phyloP scores from a whole-genome alignment of 2,113 vertebrate genomes.

The Romanogobio albipinnatus region DNA sequence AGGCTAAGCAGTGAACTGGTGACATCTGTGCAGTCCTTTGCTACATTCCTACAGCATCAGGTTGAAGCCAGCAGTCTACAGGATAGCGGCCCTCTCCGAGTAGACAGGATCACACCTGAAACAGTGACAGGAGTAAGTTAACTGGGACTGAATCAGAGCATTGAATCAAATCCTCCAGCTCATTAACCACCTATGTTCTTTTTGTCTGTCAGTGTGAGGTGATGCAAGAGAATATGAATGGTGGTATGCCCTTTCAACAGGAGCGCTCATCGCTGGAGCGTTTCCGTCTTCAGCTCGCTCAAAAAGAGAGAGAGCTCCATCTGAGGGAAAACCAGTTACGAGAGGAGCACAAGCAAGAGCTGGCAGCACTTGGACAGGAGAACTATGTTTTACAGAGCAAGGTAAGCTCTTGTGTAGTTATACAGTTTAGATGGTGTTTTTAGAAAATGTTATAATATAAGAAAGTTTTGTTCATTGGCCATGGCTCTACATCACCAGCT shows the following conservation, averaged over 20 bases:
- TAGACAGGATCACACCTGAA: slow-evolving; percentile 14
- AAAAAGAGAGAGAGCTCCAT: slow-evolving; percentile 76
- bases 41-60: slow-evolving; percentile 70
- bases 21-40: slow-evolving; percentile 68
- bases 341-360: slow-evolving; percentile 75
- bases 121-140: slow-evolving; percentile 31
- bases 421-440: neutral
- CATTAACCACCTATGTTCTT: neutral
- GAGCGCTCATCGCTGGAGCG: slow-evolving; percentile 72
- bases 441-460: neutral
- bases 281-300: slow-evolving; percentile 73
- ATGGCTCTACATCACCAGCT: neutral
- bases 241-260: slow-evolving; percentile 49
- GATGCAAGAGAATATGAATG: slow-evolving; percentile 10
- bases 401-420: slow-evolving; percentile 67
- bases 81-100: slow-evolving; percentile 17
- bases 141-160: neutral
- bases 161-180: neutral
- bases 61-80: slow-evolving; percentile 51
- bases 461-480: neutral
- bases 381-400: slow-evolving; percentile 89
- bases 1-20: slow-evolving; percentile 79
- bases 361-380: slow-evolving; percentile 81
- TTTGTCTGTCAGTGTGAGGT: slow-evolving; percentile 24
- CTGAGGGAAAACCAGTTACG: slow-evolving; percentile 71